Percentiles rank a stretch among this genome's conserved stretches.
phyloP scores from a whole-genome alignment of 2,797 vertebrate genomes.

The Anniella stebbinsi region DNA sequence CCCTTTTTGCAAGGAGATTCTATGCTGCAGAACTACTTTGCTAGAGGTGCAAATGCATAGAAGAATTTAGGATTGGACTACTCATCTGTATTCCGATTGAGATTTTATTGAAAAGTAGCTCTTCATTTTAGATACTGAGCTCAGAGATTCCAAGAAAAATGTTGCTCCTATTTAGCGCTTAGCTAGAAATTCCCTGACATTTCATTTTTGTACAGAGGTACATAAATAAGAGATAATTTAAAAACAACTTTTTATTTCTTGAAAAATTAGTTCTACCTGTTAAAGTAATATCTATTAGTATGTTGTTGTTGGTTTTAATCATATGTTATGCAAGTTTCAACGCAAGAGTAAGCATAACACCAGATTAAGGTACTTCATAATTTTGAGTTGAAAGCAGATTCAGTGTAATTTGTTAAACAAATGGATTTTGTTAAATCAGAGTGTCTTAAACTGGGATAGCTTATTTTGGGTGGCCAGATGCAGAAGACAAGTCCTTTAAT shows the following conservation, averaged over 20 bases:
- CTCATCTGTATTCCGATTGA: conserved; percentile 47
- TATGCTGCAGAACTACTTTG: not conserved
- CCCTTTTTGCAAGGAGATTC: not conserved
- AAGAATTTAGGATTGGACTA: not conserved
- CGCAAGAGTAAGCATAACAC: not conserved
- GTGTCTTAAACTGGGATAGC: not conserved
- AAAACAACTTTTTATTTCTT: not conserved
- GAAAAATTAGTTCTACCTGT: not conserved
- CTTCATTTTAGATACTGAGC: conserved; percentile 13
- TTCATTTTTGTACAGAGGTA: not conserved
- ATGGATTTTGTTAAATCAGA: not conserved
- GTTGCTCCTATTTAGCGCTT: not conserved
- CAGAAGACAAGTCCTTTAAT: no score
- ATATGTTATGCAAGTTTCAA: not conserved
- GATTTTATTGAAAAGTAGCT: conserved; percentile 39
- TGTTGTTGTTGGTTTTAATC: not conserved
- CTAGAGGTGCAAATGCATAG: not conserved
- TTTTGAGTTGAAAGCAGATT: not conserved
- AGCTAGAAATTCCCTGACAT: not conserved
- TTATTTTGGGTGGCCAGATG: not conserved
- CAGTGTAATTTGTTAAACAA: not conserved
- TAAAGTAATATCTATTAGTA: not conserved
- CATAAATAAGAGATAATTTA: not conserved
- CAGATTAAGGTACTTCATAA: not conserved
- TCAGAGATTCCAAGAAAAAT: not conserved